Conservation (phyloP, 2,113 vertebrate genomes). For the Anser cygnoides region DNA sequence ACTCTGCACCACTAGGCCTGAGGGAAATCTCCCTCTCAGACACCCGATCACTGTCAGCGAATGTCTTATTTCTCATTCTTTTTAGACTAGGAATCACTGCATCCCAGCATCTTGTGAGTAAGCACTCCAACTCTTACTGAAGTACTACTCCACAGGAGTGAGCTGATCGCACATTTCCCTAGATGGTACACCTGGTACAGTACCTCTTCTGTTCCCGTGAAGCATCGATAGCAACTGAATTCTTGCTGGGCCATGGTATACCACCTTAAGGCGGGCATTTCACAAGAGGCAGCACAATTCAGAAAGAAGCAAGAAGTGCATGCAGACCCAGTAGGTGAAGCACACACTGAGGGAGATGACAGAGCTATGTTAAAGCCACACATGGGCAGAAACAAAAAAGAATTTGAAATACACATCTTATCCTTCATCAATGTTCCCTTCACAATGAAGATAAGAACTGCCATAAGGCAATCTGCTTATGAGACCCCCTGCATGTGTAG, state of each 20-base stretch:
- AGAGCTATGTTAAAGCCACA: background rate
- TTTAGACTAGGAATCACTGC: background rate
- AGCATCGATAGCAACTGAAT: background rate
- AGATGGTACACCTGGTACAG: accelerated
- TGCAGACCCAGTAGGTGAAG: accelerated
- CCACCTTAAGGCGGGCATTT: background rate
- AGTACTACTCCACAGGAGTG: background rate
- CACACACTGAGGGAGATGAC: accelerated
- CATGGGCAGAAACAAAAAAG: background rate
- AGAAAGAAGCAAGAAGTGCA: background rate
- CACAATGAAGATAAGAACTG: background rate
- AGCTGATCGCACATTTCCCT: background rate
- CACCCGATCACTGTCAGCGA: background rate
- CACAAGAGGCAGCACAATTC: background rate
- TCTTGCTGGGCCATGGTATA: background rate
- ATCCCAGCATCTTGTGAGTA: background rate
- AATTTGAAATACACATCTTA: background rate
- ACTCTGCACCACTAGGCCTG: background rate
- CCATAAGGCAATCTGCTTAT: background rate
- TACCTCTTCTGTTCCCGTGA: background rate
- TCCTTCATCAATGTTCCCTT: background rate
- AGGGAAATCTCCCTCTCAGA: background rate
- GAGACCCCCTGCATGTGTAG: background rate
- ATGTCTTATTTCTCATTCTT: background rate
- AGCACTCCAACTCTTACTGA: background rate